phyloP scores from a whole-genome alignment of 23 tunicate genomes.

The Ciona savignyi region DNA sequence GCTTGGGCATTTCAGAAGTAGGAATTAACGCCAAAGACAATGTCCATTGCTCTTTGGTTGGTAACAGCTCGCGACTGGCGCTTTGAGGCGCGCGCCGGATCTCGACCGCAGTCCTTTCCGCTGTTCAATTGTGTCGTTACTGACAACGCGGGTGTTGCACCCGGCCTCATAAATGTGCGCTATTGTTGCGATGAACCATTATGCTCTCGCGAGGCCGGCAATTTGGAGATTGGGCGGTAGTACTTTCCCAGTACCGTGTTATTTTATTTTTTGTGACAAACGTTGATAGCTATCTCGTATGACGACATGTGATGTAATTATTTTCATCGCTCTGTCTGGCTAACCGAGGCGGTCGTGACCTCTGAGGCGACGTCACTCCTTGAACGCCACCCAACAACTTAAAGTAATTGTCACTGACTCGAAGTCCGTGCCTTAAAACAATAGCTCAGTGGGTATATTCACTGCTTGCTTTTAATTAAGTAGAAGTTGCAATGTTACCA shows the following conservation, averaged over 20 bases:
- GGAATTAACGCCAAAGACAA: not conserved
- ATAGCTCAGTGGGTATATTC: not conserved
- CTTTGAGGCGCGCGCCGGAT: constrained; percentile 3
- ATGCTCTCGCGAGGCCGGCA: not conserved
- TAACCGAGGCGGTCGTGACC: too few relatives aligned
- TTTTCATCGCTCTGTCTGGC: not conserved
- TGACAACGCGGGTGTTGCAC: not conserved
- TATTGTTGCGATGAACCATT: not conserved
- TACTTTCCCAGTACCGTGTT: not conserved
- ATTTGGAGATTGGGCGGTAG: not conserved
- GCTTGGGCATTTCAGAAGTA: not conserved
- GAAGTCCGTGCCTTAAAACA: not conserved
- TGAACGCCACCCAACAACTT: not conserved
- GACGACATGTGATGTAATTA: not conserved
- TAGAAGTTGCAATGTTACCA: not conserved
- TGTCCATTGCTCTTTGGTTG: not conserved
- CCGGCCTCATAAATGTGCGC: not conserved
- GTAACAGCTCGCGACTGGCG: not conserved
- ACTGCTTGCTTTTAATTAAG: not conserved
- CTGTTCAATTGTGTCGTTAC: not conserved
- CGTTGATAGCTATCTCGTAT: not conserved
- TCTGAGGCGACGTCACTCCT: not conserved
- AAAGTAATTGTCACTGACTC: not conserved
- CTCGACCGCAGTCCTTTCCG: not conserved
- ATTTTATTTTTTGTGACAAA: not conserved